A percentile compares a stretch with the other conserved stretches of the same genome.
phyloP scores from a whole-genome alignment of 1,140 invertebrate species.

The Lordiphosa mommai region DNA sequence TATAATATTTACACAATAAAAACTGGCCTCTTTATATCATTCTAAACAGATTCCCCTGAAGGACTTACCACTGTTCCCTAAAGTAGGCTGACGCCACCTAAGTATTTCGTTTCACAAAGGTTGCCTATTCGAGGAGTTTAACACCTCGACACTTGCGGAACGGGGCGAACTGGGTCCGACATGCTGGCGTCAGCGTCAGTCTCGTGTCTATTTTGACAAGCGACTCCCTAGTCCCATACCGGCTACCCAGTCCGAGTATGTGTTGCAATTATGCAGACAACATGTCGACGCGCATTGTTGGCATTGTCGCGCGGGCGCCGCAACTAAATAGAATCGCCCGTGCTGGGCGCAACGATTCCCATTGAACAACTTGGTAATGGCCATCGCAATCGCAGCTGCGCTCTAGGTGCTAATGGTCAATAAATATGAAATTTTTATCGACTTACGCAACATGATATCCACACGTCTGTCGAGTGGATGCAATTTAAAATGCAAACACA shows the following conservation, averaged over 20 bases:
- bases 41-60: too few relatives aligned
- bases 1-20: too few relatives aligned
- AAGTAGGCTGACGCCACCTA: constrained; percentile 76
- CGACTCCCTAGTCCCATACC: constrained; percentile 16
- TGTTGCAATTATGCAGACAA: constrained; percentile 79
- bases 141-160: constrained; percentile 22
- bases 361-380: neutral
- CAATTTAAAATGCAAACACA: constrained; percentile 68
- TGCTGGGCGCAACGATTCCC: neutral
- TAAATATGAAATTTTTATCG: constrained; percentile 76
- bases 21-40: too few relatives aligned
- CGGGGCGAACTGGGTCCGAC: constrained; percentile 30
- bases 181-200: constrained; percentile 69
- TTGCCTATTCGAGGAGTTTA: constrained; percentile 64
- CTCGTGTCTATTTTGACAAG: constrained; percentile 17
- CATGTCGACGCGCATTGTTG: constrained; percentile 76
- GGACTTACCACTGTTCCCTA: constrained; percentile 11
- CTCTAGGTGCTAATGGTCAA: constrained; percentile 70
- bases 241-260: constrained; percentile 38
- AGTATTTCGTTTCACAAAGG: constrained; percentile 65
- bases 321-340: constrained; percentile 1
- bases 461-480: constrained; percentile 2
- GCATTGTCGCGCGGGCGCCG: constrained; percentile 47
- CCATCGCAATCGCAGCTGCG: constrained; percentile 47
- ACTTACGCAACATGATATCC: constrained; percentile 60